A percentile compares a stretch with the other conserved stretches of the same genome.
phyloP scores from a whole-genome alignment of 2,113 vertebrate species.

The Triplophysa rosa region DNA sequence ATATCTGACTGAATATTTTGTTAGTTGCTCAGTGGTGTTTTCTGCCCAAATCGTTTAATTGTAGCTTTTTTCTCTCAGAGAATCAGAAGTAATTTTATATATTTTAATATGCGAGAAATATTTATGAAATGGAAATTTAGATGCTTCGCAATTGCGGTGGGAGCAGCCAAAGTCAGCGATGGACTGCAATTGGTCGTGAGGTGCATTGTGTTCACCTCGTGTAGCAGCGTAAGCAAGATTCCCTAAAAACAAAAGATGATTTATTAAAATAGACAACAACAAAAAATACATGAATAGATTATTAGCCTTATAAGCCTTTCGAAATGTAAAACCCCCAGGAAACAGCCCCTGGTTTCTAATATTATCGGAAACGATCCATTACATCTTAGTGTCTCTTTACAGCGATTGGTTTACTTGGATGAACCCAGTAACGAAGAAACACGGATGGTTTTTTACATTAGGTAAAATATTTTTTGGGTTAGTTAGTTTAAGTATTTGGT shows the following conservation, averaged over 20 bases:
- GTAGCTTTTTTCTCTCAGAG: slow-evolving; percentile 40
- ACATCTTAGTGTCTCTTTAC: neutral
- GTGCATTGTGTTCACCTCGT: slow-evolving; percentile 1
- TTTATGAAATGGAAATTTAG: slow-evolving; percentile 20
- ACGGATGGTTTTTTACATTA: neutral
- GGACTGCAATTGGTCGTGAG: neutral
- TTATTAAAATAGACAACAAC: neutral
- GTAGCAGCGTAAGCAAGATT: slow-evolving; percentile 2
- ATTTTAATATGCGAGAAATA: slow-evolving; percentile 34
- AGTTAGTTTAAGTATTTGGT: neutral
- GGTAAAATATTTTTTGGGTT: neutral
- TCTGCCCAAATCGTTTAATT: slow-evolving; percentile 31
- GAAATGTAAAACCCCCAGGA: neutral
- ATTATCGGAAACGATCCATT: neutral
- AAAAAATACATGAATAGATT: neutral
- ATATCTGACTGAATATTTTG: slow-evolving; percentile 24
- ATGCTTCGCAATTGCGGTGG: neutral
- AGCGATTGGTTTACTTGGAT: neutral
- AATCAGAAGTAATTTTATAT: slow-evolving; percentile 36
- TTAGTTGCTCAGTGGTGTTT: slow-evolving; percentile 17
- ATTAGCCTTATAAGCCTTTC: neutral
- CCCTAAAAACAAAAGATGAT: neutral
- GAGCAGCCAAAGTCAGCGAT: neutral
- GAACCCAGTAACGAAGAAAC: slow-evolving; percentile 9
- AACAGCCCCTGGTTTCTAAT: neutral